Conservation (phyloP, 53 echinoderm and acorn worm genomes). For the Zoroaster sp. region DNA sequence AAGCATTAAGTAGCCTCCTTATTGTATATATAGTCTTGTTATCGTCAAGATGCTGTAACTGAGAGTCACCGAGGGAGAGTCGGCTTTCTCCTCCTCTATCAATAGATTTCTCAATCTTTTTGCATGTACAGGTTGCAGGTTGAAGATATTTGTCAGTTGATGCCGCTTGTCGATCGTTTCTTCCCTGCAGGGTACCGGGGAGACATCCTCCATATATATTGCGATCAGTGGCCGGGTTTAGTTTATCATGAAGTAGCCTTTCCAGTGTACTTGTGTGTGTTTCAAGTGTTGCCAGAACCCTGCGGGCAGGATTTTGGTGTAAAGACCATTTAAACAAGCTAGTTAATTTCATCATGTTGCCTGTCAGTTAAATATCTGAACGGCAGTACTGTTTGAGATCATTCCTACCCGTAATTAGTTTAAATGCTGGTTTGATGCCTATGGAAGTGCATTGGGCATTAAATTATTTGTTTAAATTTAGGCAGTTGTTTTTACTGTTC, state of each 20-base stretch:
- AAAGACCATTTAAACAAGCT: conserved; percentile 51
- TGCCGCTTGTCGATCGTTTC: conserved; percentile 49
- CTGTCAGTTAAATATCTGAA: background rate
- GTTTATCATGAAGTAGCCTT: conserved; percentile 47
- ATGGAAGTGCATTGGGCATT: background rate
- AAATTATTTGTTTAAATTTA: background rate
- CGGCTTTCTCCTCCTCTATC: conserved; percentile 51
- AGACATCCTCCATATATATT: conserved; percentile 41
- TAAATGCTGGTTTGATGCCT: background rate
- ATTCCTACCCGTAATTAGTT: conserved; percentile 50
- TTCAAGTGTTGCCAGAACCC: conserved; percentile 53
- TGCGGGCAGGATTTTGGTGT: conserved; percentile 48
- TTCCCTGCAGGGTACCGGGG: conserved; percentile 38
- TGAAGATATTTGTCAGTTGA: conserved; percentile 50
- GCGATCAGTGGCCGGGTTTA: conserved; percentile 12
- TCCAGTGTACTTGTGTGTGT: conserved; percentile 39
- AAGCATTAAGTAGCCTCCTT: conserved; percentile 29
- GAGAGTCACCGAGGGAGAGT: conserved; percentile 34
- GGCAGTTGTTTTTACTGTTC: background rate
- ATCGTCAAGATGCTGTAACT: conserved; percentile 27
- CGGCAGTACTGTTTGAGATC: conserved; percentile 1
- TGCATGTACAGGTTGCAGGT: conserved; percentile 12
- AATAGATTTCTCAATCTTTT: conserved; percentile 46
- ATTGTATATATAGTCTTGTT: conserved; percentile 24
- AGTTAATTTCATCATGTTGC: conserved; percentile 24